Percentiles rank a stretch among this genome's conserved stretches.
These are phyloP conservation scores for Platysternon megacephalum DNA, from an alignment of 2,113 vertebrate species.

Conservation along the genomic window DNA sequence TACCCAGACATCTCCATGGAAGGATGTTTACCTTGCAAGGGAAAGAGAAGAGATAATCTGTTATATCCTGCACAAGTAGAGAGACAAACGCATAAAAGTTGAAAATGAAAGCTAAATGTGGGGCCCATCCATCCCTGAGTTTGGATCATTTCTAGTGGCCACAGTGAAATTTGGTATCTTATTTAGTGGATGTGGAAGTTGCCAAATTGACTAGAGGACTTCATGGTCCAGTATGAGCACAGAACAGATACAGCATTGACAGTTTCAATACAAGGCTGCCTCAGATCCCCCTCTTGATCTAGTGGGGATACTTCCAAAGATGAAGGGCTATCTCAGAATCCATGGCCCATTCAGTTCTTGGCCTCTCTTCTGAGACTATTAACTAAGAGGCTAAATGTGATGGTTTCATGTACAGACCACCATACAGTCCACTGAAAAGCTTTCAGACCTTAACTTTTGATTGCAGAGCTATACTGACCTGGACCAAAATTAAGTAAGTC, in stretches of 20 bases:
- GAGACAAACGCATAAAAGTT: neutral
- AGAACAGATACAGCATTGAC: neutral
- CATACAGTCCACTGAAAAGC: neutral
- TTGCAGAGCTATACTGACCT: neutral
- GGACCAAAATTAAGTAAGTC: neutral
- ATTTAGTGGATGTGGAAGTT: neutral
- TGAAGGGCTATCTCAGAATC: neutral
- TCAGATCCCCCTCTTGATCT: neutral
- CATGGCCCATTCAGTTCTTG: neutral
- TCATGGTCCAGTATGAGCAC: neutral
- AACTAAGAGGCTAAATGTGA: neutral
- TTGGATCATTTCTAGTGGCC: neutral
- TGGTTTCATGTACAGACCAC: neutral
- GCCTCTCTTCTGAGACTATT: neutral
- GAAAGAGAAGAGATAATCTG: slow-evolving; percentile 38
- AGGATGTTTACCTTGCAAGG: slow-evolving; percentile 75
- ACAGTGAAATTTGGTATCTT: neutral
- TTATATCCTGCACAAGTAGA: slow-evolving; percentile 13
- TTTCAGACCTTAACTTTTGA: neutral
- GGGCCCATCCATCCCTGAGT: neutral
- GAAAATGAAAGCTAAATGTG: neutral
- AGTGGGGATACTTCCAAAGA: neutral
- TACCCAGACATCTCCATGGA: slow-evolving; percentile 81
- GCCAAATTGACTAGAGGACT: neutral
- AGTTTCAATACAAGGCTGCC: neutral